These are phyloP conservation scores for Axis porcinus DNA, from an alignment of 2,113 vertebrate genomes.

Conservation along the genomic window DNA sequence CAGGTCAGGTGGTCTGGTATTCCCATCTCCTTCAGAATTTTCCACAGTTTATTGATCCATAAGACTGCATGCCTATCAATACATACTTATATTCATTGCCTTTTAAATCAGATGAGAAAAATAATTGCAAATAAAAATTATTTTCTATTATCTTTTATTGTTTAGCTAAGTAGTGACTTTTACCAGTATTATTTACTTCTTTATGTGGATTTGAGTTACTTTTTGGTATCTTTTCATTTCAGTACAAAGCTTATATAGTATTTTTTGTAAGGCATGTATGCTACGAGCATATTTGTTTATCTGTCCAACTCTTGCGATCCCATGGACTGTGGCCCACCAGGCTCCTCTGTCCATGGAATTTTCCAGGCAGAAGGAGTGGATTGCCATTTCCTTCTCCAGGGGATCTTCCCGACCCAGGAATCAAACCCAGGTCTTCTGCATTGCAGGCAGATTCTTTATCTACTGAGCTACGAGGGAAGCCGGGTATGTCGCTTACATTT, in stretches of 20 bases:
- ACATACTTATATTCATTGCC: not conserved
- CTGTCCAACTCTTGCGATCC: not conserved
- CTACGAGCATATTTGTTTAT: not conserved
- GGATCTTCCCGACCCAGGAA: not conserved
- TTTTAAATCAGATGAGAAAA: not conserved
- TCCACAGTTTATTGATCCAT: too few species aligned
- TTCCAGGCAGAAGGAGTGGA: not conserved
- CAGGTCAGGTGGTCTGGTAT: too few species aligned
- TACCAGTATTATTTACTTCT: not conserved
- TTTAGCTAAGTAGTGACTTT: not conserved
- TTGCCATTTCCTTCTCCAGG: not conserved
- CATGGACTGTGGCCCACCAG: not conserved
- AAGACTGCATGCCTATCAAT: not conserved
- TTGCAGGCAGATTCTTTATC: not conserved
- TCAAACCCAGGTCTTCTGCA: accelerated
- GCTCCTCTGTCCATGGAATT: not conserved
- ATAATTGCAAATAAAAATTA: not conserved
- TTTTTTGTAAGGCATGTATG: not conserved
- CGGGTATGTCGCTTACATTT: not conserved
- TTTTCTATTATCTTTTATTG: not conserved
- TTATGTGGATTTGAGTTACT: not conserved
- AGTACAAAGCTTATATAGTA: not conserved
- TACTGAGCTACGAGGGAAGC: not conserved
- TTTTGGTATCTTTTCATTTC: not conserved
- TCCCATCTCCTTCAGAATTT: too few species aligned